These are phyloP conservation scores for Tenebrio molitor DNA, from an alignment of 1,140 invertebrate genomes.

Conservation along the genomic window DNA sequence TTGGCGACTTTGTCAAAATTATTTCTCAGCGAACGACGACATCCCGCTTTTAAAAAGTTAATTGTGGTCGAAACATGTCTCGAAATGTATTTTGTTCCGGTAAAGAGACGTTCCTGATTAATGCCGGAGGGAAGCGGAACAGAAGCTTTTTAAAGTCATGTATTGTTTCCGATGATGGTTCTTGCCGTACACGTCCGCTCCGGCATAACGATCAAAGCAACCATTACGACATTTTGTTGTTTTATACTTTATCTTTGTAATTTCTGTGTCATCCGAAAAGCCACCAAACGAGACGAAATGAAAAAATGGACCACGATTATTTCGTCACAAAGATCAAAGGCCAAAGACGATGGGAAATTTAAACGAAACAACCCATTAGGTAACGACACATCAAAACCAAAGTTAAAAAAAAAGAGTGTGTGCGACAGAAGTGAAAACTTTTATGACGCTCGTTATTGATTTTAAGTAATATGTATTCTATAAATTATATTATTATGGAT, in stretches of 20 bases:
- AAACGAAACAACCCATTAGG: too few relatives aligned
- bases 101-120: conserved; percentile 31
- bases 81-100: conserved; percentile 7
- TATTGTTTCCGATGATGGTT: conserved; percentile 26
- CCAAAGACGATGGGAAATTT: too few relatives aligned
- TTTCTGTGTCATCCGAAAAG: not conserved
- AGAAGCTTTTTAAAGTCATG: conserved; percentile 25
- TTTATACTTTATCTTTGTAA: not conserved
- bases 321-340: too few relatives aligned
- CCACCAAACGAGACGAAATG: too few relatives aligned
- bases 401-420: too few relatives aligned
- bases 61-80: conserved; percentile 22
- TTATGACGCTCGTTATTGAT: too few relatives aligned
- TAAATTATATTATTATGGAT: too few relatives aligned
- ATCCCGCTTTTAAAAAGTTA: not conserved
- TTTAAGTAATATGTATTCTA: too few relatives aligned
- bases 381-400: too few relatives aligned
- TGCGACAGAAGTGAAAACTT: too few relatives aligned
- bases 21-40: not conserved
- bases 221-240: not conserved
- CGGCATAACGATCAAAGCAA: conserved; percentile 23
- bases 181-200: conserved; percentile 14
- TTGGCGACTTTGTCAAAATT: not conserved
- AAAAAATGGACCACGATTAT: too few relatives aligned
- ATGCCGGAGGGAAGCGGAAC: conserved; percentile 16